These are phyloP conservation scores for Venturia canescens DNA, from an alignment of 1,140 invertebrate species.

Conservation along the genomic window DNA sequence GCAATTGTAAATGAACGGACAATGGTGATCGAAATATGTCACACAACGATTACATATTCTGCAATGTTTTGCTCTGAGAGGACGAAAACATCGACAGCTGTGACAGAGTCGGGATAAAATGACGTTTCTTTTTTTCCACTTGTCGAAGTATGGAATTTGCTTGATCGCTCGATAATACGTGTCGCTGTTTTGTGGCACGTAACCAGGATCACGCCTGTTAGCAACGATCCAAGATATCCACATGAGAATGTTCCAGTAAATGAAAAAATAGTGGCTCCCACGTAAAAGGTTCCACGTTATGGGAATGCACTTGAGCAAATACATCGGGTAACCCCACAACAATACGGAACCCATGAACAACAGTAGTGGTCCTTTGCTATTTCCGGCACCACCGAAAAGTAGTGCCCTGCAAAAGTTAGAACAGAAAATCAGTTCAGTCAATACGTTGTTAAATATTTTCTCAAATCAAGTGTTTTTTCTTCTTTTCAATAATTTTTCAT, in stretches of 20 bases:
- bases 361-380: conserved; percentile 91
- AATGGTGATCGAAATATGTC: conserved; percentile 95
- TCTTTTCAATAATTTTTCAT: no score
- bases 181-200: conserved; percentile 91
- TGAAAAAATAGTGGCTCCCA: conserved; percentile 91
- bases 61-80: conserved; percentile 93
- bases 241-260: conserved; percentile 93
- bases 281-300: conserved; percentile 93
- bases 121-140: conserved; percentile 91
- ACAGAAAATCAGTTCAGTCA: background rate
- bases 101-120: conserved; percentile 92
- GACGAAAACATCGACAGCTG: conserved; percentile 91
- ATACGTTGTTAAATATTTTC: background rate
- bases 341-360: conserved; percentile 91
- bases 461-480: background rate
- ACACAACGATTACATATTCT: conserved; percentile 94
- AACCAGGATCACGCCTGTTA: conserved; percentile 92
- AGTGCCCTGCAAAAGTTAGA: conserved; percentile 80
- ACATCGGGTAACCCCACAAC: conserved; percentile 96
- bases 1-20: conserved; percentile 96
- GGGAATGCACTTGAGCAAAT: conserved; percentile 91
- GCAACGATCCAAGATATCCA: conserved; percentile 95
- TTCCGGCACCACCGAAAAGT: conserved; percentile 91
- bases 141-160: conserved; percentile 92
- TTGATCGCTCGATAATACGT: conserved; percentile 93